phyloP scores from a whole-genome alignment of 2,888 invertebrate genomes.

The Tupiocoris notatus region DNA sequence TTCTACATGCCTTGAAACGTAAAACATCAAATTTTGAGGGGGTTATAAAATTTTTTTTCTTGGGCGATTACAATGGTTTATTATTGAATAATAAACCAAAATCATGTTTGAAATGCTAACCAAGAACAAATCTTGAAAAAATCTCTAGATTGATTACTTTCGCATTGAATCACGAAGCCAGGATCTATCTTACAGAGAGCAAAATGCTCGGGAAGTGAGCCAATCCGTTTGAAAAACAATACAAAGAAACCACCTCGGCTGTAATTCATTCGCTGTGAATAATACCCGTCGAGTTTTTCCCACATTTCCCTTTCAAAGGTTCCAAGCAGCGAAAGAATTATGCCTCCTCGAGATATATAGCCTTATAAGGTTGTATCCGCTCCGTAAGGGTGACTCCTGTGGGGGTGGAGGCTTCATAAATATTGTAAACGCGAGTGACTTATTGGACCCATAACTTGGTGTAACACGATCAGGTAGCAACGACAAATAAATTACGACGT shows the following conservation, averaged over 20 bases:
- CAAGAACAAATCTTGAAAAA: too few relatives aligned
- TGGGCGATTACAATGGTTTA: too few relatives aligned
- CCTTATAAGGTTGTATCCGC: slow-evolving; percentile 29
- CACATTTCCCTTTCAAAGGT: slow-evolving; percentile 27
- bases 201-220: slow-evolving; percentile 16
- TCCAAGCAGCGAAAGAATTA: slow-evolving; percentile 15
- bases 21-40: too few relatives aligned
- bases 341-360: slow-evolving; percentile 29
- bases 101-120: too few relatives aligned
- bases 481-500: slow-evolving; percentile 14
- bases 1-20: too few relatives aligned
- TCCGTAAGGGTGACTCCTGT: not conserved
- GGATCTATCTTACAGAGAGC: too few relatives aligned
- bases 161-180: too few relatives aligned
- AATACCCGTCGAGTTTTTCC: slow-evolving; percentile 27
- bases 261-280: slow-evolving; percentile 39
- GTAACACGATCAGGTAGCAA: slow-evolving; percentile 37
- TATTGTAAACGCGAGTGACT: slow-evolving; percentile 21
- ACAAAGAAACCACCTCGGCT: slow-evolving; percentile 7
- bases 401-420: slow-evolving; percentile 24
- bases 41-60: too few relatives aligned
- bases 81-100: too few relatives aligned
- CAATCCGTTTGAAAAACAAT: slow-evolving; percentile 33
- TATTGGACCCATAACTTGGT: slow-evolving; percentile 32
- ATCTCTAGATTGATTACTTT: too few relatives aligned